Evolutionary conservation across 1,140 invertebrate genomes (phyloP).

Genomic region (Lasaia peninsularis): DNA sequence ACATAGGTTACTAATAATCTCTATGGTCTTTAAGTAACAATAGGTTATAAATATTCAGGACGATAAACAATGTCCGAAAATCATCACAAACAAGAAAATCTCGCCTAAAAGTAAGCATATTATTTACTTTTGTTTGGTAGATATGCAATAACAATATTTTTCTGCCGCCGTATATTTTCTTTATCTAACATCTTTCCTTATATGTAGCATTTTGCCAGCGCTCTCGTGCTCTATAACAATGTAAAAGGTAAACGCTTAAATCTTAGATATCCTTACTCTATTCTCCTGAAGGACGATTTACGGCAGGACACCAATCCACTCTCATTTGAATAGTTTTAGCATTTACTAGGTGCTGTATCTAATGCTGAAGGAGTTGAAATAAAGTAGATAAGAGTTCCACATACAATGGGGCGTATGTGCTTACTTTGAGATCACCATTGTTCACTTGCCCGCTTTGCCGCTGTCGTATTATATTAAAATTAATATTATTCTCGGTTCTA

Average conservation of each 20-base stretch:
- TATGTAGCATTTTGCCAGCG: background rate
- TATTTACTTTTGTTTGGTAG: too few species aligned
- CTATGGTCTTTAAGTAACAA: too few species aligned
- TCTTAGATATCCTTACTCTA: conserved; percentile 1
- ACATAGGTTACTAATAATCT: too few species aligned
- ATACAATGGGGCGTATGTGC: conserved; percentile 41
- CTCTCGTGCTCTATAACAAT: background rate
- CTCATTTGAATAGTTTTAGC: conserved; percentile 51
- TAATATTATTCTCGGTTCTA: conserved; percentile 43
- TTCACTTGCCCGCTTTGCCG: conserved; percentile 39
- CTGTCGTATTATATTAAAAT: conserved; percentile 51
- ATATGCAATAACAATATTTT: too few species aligned
- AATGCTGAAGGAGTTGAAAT: conserved; percentile 34
- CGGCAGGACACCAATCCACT: conserved; percentile 1
- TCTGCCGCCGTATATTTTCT: too few species aligned
- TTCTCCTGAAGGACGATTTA: background rate
- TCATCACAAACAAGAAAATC: too few species aligned
- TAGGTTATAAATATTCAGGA: too few species aligned
- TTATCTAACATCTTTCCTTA: too few species aligned
- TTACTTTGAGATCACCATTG: conserved; percentile 44
- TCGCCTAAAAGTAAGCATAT: too few species aligned
- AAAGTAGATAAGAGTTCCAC: conserved; percentile 40
- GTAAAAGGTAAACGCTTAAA: background rate
- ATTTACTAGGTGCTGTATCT: conserved; percentile 43
- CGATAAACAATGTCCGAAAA: too few species aligned